Percentiles rank a stretch among this genome's conserved stretches.
Conservation (phyloP, 2,888 invertebrate genomes). For the Cyclophora punctaria region DNA sequence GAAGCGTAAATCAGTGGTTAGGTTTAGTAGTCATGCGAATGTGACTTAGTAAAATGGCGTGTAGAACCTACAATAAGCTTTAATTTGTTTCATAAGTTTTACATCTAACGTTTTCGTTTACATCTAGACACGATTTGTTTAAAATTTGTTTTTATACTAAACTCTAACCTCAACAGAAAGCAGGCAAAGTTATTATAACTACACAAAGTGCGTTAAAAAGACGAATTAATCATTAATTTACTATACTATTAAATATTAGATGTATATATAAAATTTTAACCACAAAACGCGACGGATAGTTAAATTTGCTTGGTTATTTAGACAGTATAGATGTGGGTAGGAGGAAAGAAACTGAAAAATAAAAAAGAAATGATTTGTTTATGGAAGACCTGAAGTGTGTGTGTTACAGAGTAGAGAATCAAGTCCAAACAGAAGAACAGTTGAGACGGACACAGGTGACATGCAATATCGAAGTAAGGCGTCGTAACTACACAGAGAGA, state of each 20-base stretch:
- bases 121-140: slow-evolving; percentile 52
- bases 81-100: slow-evolving; percentile 30
- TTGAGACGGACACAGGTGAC: background rate
- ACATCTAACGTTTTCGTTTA: slow-evolving; percentile 49
- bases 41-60: slow-evolving; percentile 46
- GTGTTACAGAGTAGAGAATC: slow-evolving; percentile 14
- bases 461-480: background rate
- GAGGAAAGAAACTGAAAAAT: slow-evolving; percentile 25
- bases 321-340: slow-evolving; percentile 29
- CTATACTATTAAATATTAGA: no score
- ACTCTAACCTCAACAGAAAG: slow-evolving; percentile 55
- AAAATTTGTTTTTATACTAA: slow-evolving; percentile 39
- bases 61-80: slow-evolving; percentile 57
- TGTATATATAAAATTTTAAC: slow-evolving; percentile 31
- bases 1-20: slow-evolving; percentile 55
- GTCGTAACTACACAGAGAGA: background rate
- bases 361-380: slow-evolving; percentile 19
- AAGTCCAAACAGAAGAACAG: no score
- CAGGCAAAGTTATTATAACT: slow-evolving; percentile 49
- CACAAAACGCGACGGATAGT: slow-evolving; percentile 52
- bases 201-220: slow-evolving; percentile 60
- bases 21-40: slow-evolving; percentile 46
- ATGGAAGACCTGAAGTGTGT: slow-evolving; percentile 34
- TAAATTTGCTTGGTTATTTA: slow-evolving; percentile 67
- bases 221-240: slow-evolving; percentile 19